Conservation (phyloP, 2,888 invertebrate species). For the Folsomia manolachei region DNA sequence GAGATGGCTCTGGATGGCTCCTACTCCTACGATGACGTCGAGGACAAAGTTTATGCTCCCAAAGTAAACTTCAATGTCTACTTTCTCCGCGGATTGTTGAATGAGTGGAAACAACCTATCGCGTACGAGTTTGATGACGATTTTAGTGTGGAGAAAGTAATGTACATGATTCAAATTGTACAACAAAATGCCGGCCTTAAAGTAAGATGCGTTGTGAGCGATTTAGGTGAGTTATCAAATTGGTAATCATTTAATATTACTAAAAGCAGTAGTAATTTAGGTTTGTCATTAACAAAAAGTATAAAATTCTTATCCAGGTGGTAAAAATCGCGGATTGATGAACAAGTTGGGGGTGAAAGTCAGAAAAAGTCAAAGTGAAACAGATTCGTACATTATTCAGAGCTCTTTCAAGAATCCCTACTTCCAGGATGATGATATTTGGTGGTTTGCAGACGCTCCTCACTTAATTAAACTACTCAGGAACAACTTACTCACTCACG, state of each 20-base stretch:
- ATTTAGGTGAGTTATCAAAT: no score
- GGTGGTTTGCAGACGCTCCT: slow-evolving; percentile 30
- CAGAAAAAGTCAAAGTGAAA: neutral
- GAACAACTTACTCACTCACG: slow-evolving; percentile 28
- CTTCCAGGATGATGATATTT: slow-evolving; percentile 8
- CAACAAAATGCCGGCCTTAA: neutral
- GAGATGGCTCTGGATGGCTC: slow-evolving; percentile 25
- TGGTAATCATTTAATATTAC: no score
- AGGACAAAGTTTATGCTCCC: slow-evolving; percentile 29
- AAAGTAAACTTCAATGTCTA: slow-evolving; percentile 24
- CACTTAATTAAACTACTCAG: slow-evolving; percentile 31
- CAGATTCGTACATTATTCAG: neutral
- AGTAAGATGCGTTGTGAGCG: neutral
- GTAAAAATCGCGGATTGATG: neutral
- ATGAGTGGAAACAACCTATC: slow-evolving; percentile 16
- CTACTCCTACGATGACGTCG: slow-evolving; percentile 5
- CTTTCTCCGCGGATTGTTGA: slow-evolving; percentile 23
- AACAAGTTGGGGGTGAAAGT: slow-evolving; percentile 1
- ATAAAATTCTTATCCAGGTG: no score
- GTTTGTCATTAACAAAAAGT: no score
- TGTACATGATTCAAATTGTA: neutral
- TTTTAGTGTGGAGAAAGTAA: neutral
- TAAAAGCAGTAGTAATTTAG: no score
- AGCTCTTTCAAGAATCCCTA: neutral
- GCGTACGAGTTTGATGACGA: slow-evolving; percentile 9